Percentiles rank a stretch among this genome's conserved stretches.
These are phyloP conservation scores for Micrasema longulum DNA, from an alignment of 1,140 invertebrate genomes.

Conservation along the genomic window DNA sequence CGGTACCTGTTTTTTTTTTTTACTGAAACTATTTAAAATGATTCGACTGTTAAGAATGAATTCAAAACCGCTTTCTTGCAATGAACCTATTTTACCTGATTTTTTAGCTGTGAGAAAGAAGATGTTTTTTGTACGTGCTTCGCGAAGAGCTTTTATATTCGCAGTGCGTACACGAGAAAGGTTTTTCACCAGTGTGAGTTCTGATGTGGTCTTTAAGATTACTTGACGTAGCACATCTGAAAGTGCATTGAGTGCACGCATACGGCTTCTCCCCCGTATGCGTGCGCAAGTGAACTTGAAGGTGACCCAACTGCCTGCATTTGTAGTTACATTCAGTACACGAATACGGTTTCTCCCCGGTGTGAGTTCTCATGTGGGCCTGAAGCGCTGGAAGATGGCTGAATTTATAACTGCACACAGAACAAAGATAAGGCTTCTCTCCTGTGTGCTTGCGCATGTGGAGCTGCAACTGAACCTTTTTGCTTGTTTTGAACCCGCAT, in stretches of 20 bases:
- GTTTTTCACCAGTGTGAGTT: background rate
- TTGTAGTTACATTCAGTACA: background rate
- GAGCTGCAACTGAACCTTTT: no score
- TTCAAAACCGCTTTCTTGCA: no score
- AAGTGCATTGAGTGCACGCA: background rate
- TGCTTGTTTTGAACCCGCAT: no score
- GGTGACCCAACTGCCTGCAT: background rate
- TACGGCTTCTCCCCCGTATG: background rate
- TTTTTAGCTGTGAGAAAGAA: background rate
- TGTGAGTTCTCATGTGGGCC: background rate
- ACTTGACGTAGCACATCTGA: background rate
- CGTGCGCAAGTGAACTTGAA: background rate
- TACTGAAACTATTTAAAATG: no score
- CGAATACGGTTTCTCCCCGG: slow-evolving; percentile 11
- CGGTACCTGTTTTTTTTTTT: no score
- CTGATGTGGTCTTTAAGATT: background rate
- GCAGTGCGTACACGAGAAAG: no score
- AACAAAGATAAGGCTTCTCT: slow-evolving; percentile 7
- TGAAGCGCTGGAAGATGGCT: background rate
- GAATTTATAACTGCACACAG: background rate
- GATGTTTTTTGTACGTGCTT: background rate
- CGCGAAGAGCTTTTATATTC: no score
- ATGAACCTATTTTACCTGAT: no score
- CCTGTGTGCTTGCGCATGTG: slow-evolving; percentile 1
- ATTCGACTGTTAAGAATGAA: no score